Base-by-base conservation (phyloP, 2,797 vertebrate species). In the Darevskia nairensis region DNA sequence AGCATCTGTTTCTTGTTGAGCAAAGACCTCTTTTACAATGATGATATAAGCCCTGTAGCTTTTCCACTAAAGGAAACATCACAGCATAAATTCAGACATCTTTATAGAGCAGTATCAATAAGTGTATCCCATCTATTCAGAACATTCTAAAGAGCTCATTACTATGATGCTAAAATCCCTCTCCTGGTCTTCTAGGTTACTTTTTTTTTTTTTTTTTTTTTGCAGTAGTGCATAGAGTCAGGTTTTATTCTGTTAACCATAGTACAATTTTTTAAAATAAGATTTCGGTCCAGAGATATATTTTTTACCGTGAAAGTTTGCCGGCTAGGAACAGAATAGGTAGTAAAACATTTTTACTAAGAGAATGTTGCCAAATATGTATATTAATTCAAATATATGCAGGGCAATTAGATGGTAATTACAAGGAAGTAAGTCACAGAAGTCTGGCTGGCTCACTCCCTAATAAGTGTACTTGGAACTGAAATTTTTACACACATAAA, bases 31-130 rank as follows among this genome's bases (percentile, higher is more conserved):
- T 55, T 21, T 50, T 68, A 35, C n/a, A 71, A 55, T 71, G 41
- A 69, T 74, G 50, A 75, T 59, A 71, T 35, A 78, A 79, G n/a
- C 44, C 44, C 29, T 55, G 23, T 80, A 86, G 41, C 64, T 50
- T 80, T 71, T 23, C 23, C 19, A 68, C 19, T 66, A n/a, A 66
- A 66, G 32, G 35, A 77, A 69, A 35, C 41, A 32, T 75, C 15
- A 21, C 39, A 50, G n/a, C 29, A 86, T 78, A 78, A 78, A 78
- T 78, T 68, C 72, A 77, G 75, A 86, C 77, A 59, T 46, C 39
- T 46, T 78, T 68, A 32, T 46, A 66, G 29, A 78, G 46, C 32
- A 77, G 61, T 71, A 88, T 59, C 69, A 72, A 55, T 72, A 29
- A 59, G 2, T 61, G 3, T 7, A 55, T 72, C 72, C 32, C 21